A percentile compares a stretch with the other conserved stretches of the same genome.
phyloP scores from a whole-genome alignment of 2,888 invertebrate species.

The Dermolepida albohirtum region DNA sequence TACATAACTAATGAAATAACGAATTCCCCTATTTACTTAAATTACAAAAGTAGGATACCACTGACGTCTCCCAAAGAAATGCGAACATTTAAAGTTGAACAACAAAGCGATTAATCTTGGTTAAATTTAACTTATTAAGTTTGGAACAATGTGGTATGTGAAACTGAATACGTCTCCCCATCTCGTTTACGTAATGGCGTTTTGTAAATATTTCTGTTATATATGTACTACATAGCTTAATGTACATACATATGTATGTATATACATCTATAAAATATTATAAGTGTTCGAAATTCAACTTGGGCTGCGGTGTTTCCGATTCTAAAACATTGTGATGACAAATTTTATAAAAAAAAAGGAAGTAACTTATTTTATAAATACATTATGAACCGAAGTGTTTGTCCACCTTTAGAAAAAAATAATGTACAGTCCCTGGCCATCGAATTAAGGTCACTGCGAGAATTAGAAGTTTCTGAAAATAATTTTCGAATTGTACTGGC shows the following conservation, averaged over 20 bases:
- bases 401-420: no score
- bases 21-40: constrained; percentile 5
- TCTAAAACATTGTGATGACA: no score
- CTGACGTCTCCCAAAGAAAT: constrained; percentile 1
- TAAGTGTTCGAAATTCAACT: no score
- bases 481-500: no score
- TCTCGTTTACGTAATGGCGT: constrained; percentile 33
- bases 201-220: constrained; percentile 14
- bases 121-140: constrained; percentile 35
- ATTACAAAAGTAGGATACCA: not conserved
- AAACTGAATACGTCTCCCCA: constrained; percentile 27
- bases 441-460: no score
- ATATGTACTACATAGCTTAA: not conserved
- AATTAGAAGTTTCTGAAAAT: no score
- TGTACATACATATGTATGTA: no score
- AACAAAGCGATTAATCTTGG: constrained; percentile 33
- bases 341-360: no score
- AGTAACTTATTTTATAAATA: no score
- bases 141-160: constrained; percentile 32
- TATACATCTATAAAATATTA: not conserved
- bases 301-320: no score
- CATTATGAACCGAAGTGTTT: no score
- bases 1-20: constrained; percentile 7
- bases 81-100: constrained; percentile 18
- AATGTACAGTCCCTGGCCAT: no score